A percentile compares a stretch with the other conserved stretches of the same genome.
Conservation (phyloP, 2,113 vertebrate genomes). For the Microtus richardsoni region DNA sequence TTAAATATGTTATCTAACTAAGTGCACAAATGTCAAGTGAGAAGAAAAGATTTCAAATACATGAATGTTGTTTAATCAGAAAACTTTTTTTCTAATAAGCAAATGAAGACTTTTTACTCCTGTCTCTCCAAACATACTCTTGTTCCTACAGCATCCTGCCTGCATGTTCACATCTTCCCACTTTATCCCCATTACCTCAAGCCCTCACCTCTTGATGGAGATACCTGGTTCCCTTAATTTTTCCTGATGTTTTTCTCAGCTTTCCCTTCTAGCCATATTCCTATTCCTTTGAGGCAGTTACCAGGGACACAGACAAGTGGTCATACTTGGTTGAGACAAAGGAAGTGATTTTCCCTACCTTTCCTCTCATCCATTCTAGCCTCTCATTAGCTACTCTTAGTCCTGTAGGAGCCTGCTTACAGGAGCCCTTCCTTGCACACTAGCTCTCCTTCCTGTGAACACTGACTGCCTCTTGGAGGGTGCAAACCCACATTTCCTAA, state of each 20-base stretch:
- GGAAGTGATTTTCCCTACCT: neutral
- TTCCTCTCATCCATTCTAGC: neutral
- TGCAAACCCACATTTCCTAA: neutral
- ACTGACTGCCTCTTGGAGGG: neutral
- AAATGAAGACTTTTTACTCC: neutral
- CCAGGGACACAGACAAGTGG: neutral
- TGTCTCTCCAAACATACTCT: too few relatives aligned
- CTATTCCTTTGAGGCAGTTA: neutral
- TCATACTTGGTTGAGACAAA: neutral
- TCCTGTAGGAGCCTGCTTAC: neutral
- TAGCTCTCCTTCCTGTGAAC: neutral
- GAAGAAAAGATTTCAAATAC: neutral
- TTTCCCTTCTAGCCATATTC: neutral
- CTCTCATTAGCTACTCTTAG: neutral
- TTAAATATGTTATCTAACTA: neutral
- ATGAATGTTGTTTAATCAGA: neutral
- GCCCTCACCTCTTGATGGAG: neutral
- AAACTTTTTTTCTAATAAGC: neutral
- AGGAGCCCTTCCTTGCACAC: neutral
- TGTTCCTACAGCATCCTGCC: neutral
- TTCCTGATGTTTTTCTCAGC: too few relatives aligned
- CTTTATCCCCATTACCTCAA: neutral
- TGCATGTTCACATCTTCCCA: neutral
- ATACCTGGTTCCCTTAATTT: neutral
- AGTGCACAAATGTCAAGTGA: neutral